Base-by-base conservation (phyloP, 2,888 invertebrate genomes). In the Papilio protenor region DNA sequence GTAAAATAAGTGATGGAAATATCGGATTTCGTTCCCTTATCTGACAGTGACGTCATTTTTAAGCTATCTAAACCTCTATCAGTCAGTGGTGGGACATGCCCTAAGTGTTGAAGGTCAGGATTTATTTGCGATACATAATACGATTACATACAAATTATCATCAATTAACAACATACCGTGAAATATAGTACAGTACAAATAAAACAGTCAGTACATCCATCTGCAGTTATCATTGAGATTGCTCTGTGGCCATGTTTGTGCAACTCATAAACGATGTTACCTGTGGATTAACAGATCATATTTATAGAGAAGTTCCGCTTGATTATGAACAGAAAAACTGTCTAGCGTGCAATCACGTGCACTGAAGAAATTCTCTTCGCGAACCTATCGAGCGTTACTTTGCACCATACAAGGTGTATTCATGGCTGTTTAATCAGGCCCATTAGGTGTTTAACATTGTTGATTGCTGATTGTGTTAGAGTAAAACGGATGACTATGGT, bases 301-400 rank as follows among this genome's bases (percentile, higher is more conserved):
- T 71, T 70, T 77, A 73, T 59, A 47, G 6, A 16, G 14, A 52
- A 33, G 70, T 77, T 77, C 52, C 45, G 77, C 73, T 57, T 73
- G 77, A 77, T 77, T 61, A 71, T 71, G 59, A 55, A 49, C 52
- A 23, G 71, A 57, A 75, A 77, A 75, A 70, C 27, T 61, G 49
- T 23, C 74, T 49, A 52, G 61, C 71, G 27, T 45, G 74, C 75
- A 74, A 21, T 77, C 77, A 71, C 61, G 71, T 69, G 73, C 45
- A n/a, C 40, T 33, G 23, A 75, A 52, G 74, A 71, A 61, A 75
- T 77, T 70, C 70, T 74, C 74, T 71, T 61, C 70, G 61, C 70
- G 70, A 47, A 14, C 23, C 75, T 49, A 75, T 61, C 74, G 52
- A 74, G 75, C 75, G 77, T 77, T 61, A 71, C 77, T 64, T 72